A percentile compares a stretch with the other conserved stretches of the same genome.
phyloP scores from a whole-genome alignment of 2,888 invertebrate species.

The Adineta ricciae region DNA sequence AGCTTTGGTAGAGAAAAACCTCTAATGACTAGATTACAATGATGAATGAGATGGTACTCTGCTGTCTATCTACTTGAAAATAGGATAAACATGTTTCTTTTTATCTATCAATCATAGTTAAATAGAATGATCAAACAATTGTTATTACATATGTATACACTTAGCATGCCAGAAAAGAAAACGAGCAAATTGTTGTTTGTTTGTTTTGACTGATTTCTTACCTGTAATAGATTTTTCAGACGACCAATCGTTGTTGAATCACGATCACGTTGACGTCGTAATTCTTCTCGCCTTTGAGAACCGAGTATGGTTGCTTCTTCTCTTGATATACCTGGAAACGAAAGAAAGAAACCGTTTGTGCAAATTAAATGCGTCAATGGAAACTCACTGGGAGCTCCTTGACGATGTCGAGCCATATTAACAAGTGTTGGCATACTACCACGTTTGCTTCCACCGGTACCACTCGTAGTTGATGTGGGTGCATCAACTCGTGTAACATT shows the following conservation, averaged over 20 bases:
- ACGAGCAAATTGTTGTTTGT: too few relatives aligned
- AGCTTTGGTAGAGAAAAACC: background rate
- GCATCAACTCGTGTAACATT: slow-evolving; percentile 17
- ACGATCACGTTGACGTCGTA: slow-evolving; percentile 31
- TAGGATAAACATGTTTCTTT: background rate
- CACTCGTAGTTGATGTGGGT: background rate
- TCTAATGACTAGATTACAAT: background rate
- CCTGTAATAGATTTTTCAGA: background rate
- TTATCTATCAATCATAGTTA: background rate
- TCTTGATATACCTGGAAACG: slow-evolving; percentile 32
- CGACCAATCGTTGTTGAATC: background rate
- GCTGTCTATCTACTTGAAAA: background rate
- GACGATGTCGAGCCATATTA: background rate
- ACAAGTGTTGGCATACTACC: slow-evolving; percentile 30
- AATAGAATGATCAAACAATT: background rate
- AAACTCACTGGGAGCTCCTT: background rate
- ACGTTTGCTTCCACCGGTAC: slow-evolving; percentile 17
- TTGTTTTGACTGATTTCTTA: background rate
- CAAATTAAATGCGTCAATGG: background rate
- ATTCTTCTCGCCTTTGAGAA: slow-evolving; percentile 32
- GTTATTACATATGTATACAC: background rate
- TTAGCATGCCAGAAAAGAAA: background rate
- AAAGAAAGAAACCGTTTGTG: too few relatives aligned
- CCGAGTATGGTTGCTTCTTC: slow-evolving; percentile 29
- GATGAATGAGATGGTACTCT: background rate